A percentile compares a stretch with the other conserved stretches of the same genome.
These are phyloP conservation scores for Tragelaphus imberbis DNA, from an alignment of 2,113 vertebrate genomes.

Conservation along the genomic window DNA sequence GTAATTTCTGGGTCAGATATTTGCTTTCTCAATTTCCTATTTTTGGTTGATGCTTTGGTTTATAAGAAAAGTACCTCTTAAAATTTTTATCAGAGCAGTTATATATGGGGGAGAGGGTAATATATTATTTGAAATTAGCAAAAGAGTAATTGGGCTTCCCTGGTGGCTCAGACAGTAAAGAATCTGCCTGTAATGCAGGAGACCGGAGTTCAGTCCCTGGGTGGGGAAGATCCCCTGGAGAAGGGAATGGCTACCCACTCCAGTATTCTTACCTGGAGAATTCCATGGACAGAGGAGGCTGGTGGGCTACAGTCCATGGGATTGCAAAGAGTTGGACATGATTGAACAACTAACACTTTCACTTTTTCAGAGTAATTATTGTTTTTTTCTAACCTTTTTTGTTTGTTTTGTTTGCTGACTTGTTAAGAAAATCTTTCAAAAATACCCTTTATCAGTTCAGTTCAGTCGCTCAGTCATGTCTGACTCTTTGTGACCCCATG, in stretches of 20 bases:
- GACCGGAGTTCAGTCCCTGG: not conserved
- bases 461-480: no score
- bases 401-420: not conserved
- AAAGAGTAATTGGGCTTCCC: not conserved
- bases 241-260: not conserved
- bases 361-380: not conserved
- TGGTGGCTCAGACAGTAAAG: not conserved
- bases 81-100: not conserved
- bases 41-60: conserved; percentile 14
- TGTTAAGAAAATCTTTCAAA: not conserved
- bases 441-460: not conserved
- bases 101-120: not conserved
- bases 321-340: not conserved
- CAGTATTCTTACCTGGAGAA: not conserved
- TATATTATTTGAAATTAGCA: not conserved
- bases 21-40: not conserved
- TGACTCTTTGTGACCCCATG: no score
- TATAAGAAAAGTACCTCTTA: not conserved
- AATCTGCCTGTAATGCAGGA: not conserved
- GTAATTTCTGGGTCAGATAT: not conserved
- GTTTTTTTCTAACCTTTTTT: not conserved
- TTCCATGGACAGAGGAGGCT: not conserved
- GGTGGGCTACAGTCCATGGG: not conserved
- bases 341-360: not conserved
- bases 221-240: not conserved